Evolutionary conservation across 1,140 invertebrate genomes (phyloP), one percentile per base, ranked within the genome.

Genomic region (Harpegnathos saltator): DNA sequence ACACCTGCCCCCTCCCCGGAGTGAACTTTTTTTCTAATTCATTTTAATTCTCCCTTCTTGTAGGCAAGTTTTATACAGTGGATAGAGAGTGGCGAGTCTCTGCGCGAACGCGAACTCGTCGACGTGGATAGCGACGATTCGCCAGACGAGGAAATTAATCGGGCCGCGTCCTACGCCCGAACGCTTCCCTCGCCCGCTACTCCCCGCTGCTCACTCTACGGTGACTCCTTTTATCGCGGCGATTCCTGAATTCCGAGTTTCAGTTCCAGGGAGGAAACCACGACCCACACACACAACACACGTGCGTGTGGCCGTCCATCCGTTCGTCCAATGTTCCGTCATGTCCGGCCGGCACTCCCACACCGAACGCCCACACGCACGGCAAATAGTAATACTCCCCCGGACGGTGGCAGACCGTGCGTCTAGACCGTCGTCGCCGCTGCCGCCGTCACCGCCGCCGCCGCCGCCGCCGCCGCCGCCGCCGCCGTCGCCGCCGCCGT

Each of bases 271-370:
- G 72, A 88, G 78, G 89, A 91, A 88, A 84, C 54, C 24, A 52
- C 80, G 59, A 74, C 85, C 69, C 78, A 88, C 83, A 71, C 72
- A 59, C 19, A 38, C 62, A 48, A 24, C 52, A 33, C 52, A 44
- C 58, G 26, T 56, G 38, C 72, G 54, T 78, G 56, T n/a, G 44
- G 63, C 66, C 65, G 75, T 74, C 81, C 85, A 89, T 89, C 84
- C 85, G 85, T 69, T 78, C 59, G 58, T 80, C 56, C 59, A 83
- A 75, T 86, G 44, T 85, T 68, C 62, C 59, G n/a, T 83, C 61
- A 71, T 85, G 88, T 90, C 75, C 68, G 84, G 75, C 38, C 73
- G 90, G 38, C 89, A 91, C 91, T 86, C 90, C 90, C 85, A 91
- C 89, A 71, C 74, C 66, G 52, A 15, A 72, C 85, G 72, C 88